Percentiles rank a stretch among this genome's conserved stretches.
phyloP scores from a whole-genome alignment of 2,888 invertebrate genomes.

The Amphimallon solstitiale region DNA sequence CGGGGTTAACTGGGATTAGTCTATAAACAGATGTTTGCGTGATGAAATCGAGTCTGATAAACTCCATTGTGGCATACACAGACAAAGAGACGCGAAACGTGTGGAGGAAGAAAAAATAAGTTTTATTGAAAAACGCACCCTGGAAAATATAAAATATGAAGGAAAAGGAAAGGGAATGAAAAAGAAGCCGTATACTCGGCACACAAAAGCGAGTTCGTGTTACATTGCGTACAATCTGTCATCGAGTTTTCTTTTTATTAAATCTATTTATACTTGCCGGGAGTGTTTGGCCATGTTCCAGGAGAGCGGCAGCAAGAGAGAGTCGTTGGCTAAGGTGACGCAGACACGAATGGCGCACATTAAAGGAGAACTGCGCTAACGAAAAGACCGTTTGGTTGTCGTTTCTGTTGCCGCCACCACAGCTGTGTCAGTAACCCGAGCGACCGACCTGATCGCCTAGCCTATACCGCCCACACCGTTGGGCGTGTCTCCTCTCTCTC shows the following conservation, averaged over 20 bases:
- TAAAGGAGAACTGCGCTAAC: constrained; percentile 51
- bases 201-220: constrained; percentile 37
- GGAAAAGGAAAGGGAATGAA: not conserved
- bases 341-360: constrained; percentile 49
- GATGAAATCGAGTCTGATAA: constrained; percentile 20
- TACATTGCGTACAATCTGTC: constrained; percentile 45
- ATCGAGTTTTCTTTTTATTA: constrained; percentile 48
- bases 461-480: constrained; percentile 52
- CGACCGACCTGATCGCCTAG: constrained; percentile 51
- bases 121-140: constrained; percentile 26
- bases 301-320: constrained; percentile 26
- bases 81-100: constrained; percentile 2
- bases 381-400: constrained; percentile 32
- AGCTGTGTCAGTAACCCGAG: constrained; percentile 57
- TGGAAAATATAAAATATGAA: constrained; percentile 17
- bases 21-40: constrained; percentile 31
- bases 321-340: constrained; percentile 48
- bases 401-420: constrained; percentile 39
- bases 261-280: constrained; percentile 51
- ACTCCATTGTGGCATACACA: not conserved
- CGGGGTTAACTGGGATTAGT: constrained; percentile 20
- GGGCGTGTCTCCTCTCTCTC: constrained; percentile 56
- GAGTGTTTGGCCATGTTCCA: constrained; percentile 51
- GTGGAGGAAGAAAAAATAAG: constrained; percentile 27
- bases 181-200: constrained; percentile 26